Conservation (phyloP, 2,888 invertebrate genomes). For the Pyrochroa serraticornis region DNA sequence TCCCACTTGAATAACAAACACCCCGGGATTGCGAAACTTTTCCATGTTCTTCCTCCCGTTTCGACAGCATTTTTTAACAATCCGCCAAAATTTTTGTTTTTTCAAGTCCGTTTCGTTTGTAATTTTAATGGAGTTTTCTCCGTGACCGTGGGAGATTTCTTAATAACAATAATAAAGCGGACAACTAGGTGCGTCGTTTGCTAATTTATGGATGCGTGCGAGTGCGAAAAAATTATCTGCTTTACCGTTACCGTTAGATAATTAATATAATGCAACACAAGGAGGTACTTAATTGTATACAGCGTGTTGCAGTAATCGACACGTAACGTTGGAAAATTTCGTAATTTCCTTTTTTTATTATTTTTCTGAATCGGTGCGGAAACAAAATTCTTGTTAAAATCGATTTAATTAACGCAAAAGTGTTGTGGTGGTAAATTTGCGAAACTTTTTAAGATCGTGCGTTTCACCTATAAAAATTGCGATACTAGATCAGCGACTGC, state of each 20-base stretch:
- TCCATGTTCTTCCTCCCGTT: neutral
- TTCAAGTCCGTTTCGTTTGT: neutral
- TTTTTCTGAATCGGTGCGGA: conserved; percentile 3
- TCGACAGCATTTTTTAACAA: neutral
- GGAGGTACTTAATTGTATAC: conserved; percentile 17
- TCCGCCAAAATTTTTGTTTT: neutral
- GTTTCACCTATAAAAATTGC: too few relatives aligned
- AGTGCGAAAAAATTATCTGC: conserved; percentile 17
- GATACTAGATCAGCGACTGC: too few relatives aligned
- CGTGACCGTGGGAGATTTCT: neutral
- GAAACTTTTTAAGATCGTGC: too few relatives aligned
- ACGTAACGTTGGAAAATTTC: conserved; percentile 15
- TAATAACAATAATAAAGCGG: conserved; percentile 4
- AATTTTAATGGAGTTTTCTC: neutral
- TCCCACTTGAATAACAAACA: conserved; percentile 38
- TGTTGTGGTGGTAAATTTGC: neutral
- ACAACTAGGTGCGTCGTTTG: neutral
- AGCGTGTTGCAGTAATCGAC: conserved; percentile 19
- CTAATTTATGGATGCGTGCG: neutral
- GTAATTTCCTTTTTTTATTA: neutral
- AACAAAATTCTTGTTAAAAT: conserved; percentile 2
- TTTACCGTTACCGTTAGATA: conserved; percentile 26
- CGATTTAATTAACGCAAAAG: conserved; percentile 11
- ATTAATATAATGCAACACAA: conserved; percentile 19
- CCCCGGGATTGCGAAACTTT: conserved; percentile 5